Percentiles rank a stretch among this genome's conserved stretches.
Conservation (phyloP, 2,888 invertebrate species). For the Monoplex corrugatus region DNA sequence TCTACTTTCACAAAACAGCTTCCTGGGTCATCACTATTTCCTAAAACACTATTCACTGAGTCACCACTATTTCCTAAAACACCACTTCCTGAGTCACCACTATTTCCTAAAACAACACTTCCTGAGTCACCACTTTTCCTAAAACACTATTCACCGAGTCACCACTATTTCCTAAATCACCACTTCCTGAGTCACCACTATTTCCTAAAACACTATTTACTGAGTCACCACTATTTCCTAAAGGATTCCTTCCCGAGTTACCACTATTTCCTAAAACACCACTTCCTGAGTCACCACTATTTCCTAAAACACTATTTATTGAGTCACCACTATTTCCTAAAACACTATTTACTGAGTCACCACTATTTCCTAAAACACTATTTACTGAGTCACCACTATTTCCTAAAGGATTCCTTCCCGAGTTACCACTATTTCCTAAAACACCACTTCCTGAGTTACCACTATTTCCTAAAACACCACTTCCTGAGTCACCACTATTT, state of each 20-base stretch:
- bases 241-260: background rate
- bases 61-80: background rate
- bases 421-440: background rate
- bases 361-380: background rate
- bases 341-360: background rate
- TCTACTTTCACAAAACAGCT: background rate
- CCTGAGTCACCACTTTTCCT: background rate
- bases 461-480: background rate
- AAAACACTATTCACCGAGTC: background rate
- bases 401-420: no score
- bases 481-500: background rate
- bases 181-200: no score
- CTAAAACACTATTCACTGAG: background rate
- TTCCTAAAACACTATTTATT: background rate
- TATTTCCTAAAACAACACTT: background rate
- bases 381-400: background rate
- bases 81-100: background rate
- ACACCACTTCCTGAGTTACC: background rate
- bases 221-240: background rate
- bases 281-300: no score
- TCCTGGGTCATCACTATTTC: background rate
- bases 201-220: background rate
- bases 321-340: background rate
- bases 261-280: no score
- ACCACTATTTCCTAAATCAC: background rate